phyloP scores from a whole-genome alignment of 2,888 invertebrate species.

The Ectemnius cavifrons region DNA sequence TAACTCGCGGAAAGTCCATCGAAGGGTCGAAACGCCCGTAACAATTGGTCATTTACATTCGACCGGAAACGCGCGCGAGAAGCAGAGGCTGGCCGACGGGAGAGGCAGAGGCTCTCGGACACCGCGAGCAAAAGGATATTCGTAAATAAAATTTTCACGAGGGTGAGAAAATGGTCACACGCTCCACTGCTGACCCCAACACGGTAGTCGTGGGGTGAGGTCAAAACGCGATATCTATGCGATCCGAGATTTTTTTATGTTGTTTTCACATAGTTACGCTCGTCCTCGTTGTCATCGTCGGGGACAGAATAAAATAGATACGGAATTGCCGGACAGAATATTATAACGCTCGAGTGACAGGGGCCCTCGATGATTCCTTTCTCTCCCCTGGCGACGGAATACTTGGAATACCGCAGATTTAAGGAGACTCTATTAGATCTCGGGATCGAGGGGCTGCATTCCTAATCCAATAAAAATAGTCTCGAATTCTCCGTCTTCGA shows the following conservation, averaged over 20 bases:
- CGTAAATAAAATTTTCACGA: constrained; percentile 71
- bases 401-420: constrained; percentile 59
- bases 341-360: constrained; percentile 73
- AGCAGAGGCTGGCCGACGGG: constrained; percentile 20
- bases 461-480: constrained; percentile 35
- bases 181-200: constrained; percentile 76
- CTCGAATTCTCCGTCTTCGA: constrained; percentile 18
- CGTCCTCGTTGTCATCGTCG: constrained; percentile 22
- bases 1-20: constrained; percentile 29
- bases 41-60: constrained; percentile 62
- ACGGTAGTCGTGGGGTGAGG: constrained; percentile 26
- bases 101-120: constrained; percentile 34
- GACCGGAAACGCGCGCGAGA: constrained; percentile 54
- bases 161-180: constrained; percentile 75
- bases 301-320: constrained; percentile 65
- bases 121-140: constrained; percentile 53
- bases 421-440: constrained; percentile 68
- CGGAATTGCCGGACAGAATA: constrained; percentile 68
- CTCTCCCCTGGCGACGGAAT: constrained; percentile 37
- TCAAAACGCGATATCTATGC: constrained; percentile 65
- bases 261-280: constrained; percentile 74
- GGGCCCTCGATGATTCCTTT: constrained; percentile 51
- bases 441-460: constrained; percentile 58
- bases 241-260: constrained; percentile 71
- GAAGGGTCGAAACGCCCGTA: constrained; percentile 32